These are phyloP conservation scores for Nemotelus nigrinus DNA, from an alignment of 2,888 invertebrate species.

Conservation along the genomic window DNA sequence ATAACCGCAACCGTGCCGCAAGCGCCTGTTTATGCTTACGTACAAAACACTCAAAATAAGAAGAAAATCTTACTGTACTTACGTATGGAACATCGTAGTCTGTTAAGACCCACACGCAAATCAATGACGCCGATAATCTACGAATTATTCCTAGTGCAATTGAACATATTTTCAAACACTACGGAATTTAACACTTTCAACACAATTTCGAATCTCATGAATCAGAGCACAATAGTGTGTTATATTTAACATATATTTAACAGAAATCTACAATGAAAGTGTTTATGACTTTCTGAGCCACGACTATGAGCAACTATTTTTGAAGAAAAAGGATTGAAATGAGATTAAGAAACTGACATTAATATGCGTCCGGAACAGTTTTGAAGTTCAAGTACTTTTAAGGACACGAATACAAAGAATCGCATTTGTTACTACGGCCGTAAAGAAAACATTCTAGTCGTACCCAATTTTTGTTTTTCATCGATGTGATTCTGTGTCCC, in stretches of 20 bases:
- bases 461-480: conserved; percentile 89
- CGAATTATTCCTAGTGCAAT: conserved; percentile 74
- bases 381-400: conserved; percentile 83
- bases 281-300: conserved; percentile 83
- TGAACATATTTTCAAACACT: conserved; percentile 65
- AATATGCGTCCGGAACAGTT: conserved; percentile 69
- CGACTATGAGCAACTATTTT: conserved; percentile 65
- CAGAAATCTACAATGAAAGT: conserved; percentile 90
- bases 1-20: conserved; percentile 59
- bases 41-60: conserved; percentile 64
- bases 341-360: conserved; percentile 64
- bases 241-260: no score
- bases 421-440: conserved; percentile 76
- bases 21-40: conserved; percentile 59
- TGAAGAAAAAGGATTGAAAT: conserved; percentile 65
- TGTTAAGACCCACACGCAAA: conserved; percentile 86
- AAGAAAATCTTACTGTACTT: conserved; percentile 80
- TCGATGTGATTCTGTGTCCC: conserved; percentile 71
- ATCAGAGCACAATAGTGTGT: conserved; percentile 59
- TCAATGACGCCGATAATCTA: conserved; percentile 69
- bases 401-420: conserved; percentile 77
- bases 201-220: conserved; percentile 56
- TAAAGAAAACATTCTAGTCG: conserved; percentile 85
- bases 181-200: conserved; percentile 56
- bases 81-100: conserved; percentile 91